These are phyloP conservation scores for Falco berigora DNA, from an alignment of 2,797 vertebrate genomes.

Conservation along the genomic window DNA sequence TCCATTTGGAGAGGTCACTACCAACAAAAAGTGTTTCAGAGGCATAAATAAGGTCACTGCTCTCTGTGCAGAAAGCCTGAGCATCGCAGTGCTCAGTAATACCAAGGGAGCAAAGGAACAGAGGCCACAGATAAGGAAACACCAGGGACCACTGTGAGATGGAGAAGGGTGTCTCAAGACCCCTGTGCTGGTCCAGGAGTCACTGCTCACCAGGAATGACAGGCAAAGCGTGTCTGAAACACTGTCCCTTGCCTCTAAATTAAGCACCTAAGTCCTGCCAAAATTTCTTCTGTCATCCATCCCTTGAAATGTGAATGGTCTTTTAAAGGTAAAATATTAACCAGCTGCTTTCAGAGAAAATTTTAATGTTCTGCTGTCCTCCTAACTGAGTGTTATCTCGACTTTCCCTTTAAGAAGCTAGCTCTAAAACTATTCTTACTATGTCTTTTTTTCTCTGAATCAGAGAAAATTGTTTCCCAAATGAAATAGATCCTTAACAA, in stretches of 20 bases:
- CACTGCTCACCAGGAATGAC: not conserved
- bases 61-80: not conserved
- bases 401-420: not conserved
- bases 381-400: not conserved
- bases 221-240: not conserved
- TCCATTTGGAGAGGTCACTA: not conserved
- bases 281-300: not conserved
- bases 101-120: not conserved
- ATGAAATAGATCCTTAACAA: not conserved
- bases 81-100: not conserved
- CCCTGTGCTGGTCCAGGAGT: not conserved
- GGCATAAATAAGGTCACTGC: not conserved
- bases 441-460: not conserved
- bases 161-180: not conserved
- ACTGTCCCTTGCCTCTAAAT: not conserved
- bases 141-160: not conserved
- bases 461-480: not conserved
- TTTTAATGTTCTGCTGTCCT: not conserved
- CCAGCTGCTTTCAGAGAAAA: too few relatives aligned
- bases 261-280: not conserved
- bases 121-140: not conserved
- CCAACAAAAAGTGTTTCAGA: not conserved
- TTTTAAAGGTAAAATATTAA: not conserved
- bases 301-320: not conserved
- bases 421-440: not conserved